phyloP scores from a whole-genome alignment of 2,888 invertebrate species.

The Apomyelois bistriatella region DNA sequence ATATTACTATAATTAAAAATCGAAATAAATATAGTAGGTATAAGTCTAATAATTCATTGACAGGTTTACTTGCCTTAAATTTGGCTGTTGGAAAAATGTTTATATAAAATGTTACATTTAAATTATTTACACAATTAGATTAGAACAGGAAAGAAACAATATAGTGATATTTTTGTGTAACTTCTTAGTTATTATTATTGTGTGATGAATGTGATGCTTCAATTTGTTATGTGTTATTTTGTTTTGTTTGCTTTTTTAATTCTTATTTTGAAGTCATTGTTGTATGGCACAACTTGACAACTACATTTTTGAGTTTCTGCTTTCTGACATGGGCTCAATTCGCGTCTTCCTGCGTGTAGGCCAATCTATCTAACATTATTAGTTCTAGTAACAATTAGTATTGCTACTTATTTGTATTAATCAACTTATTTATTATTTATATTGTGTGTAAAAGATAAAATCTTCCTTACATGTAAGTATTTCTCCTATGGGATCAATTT shows the following conservation, averaged over 20 bases:
- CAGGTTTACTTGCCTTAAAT: constrained; percentile 73
- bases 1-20: background rate
- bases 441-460: constrained; percentile 1
- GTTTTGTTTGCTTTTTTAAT: background rate
- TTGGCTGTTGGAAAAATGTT: constrained; percentile 52
- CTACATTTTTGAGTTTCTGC: background rate
- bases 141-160: constrained; percentile 17
- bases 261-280: background rate
- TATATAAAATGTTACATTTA: constrained; percentile 30
- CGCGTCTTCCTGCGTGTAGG: constrained; percentile 35
- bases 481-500: background rate
- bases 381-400: background rate
- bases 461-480: background rate
- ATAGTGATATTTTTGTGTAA: constrained; percentile 26
- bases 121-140: constrained; percentile 33
- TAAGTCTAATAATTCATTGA: constrained; percentile 19
- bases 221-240: constrained; percentile 1
- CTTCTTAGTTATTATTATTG: background rate
- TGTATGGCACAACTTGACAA: background rate
- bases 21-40: background rate
- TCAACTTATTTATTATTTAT: background rate
- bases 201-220: background rate
- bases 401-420: background rate
- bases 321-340: constrained; percentile 28
- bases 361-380: constrained; percentile 19